Evolutionary conservation across 2,113 vertebrate genomes (phyloP).

Genomic region (Colistium nudipinnis): DNA sequence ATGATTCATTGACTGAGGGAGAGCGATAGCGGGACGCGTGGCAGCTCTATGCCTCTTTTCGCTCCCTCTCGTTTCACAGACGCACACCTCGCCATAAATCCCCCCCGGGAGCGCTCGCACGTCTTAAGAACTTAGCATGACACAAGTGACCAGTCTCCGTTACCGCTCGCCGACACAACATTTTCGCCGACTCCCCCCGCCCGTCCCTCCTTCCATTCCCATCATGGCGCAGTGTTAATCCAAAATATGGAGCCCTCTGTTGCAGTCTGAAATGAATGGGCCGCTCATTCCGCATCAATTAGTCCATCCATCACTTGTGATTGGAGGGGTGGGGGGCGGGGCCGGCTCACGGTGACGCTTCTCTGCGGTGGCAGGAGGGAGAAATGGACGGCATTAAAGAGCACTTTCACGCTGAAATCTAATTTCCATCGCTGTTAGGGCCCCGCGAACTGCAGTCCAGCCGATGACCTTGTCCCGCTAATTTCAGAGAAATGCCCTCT

Average conservation of each 20-base stretch:
- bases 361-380: constrained; percentile 37
- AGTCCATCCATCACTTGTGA: constrained; percentile 81
- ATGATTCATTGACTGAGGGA: constrained; percentile 77
- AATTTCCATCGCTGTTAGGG: constrained; percentile 47
- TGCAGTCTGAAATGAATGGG: constrained; percentile 77
- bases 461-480: constrained; percentile 58
- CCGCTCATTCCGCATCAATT: constrained; percentile 81
- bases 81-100: constrained; percentile 54
- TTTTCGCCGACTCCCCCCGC: neutral
- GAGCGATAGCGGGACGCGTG: constrained; percentile 48
- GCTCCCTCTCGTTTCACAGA: constrained; percentile 23
- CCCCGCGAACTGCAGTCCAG: constrained; percentile 14
- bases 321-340: constrained; percentile 40
- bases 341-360: constrained; percentile 34
- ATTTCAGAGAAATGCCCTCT: constrained; percentile 43
- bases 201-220: constrained; percentile 31
- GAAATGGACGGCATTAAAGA: constrained; percentile 36
- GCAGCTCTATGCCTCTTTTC: constrained; percentile 35
- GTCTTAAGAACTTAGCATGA: constrained; percentile 51
- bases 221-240: constrained; percentile 59
- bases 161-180: constrained; percentile 10
- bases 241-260: constrained; percentile 74
- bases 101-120: constrained; percentile 35
- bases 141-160: constrained; percentile 37
- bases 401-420: constrained; percentile 38